Evolutionary conservation across 2,113 vertebrate species (phyloP).

Genomic region (Trochalopteron elliotii): DNA sequence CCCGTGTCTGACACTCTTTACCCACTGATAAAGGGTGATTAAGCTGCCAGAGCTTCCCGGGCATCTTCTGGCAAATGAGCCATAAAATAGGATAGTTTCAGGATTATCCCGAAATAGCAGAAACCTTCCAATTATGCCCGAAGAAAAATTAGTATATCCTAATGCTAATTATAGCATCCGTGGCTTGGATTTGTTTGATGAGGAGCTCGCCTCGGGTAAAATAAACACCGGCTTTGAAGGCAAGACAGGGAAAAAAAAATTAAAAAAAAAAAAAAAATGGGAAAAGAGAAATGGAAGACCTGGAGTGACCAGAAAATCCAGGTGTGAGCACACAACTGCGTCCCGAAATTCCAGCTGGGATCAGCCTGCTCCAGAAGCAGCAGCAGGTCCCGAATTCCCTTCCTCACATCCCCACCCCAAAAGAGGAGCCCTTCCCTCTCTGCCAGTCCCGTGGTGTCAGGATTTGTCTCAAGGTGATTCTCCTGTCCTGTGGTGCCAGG

Average conservation of each 20-base stretch:
- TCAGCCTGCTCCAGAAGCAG: background rate
- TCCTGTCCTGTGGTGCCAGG: background rate
- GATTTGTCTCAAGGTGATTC: background rate
- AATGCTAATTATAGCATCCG: conserved; percentile 56
- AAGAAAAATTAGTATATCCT: conserved; percentile 54
- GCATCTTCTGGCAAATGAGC: conserved; percentile 42
- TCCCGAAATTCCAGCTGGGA: background rate
- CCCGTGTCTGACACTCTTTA: background rate
- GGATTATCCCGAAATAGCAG: conserved; percentile 45
- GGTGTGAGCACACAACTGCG: background rate
- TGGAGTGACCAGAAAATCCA: fast-evolving
- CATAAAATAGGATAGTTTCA: conserved; percentile 56
- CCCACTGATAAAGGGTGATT: conserved; percentile 38
- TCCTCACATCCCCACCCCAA: background rate
- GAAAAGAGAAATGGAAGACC: background rate
- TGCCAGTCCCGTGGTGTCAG: background rate
- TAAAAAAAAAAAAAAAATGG: background rate
- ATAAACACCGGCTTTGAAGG: conserved; percentile 11
- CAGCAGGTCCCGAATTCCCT: background rate
- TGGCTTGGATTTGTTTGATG: conserved; percentile 41
- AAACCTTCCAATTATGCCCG: conserved; percentile 56
- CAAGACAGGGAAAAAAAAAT: background rate
- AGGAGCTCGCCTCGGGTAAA: conserved; percentile 25
- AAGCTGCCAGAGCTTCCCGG: conserved; percentile 21
- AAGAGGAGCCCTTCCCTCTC: background rate